These are phyloP conservation scores for Aurelia coerulea DNA, from an alignment of 30 jellyfish, hydroid and myxozoan species.

Conservation along the genomic window DNA sequence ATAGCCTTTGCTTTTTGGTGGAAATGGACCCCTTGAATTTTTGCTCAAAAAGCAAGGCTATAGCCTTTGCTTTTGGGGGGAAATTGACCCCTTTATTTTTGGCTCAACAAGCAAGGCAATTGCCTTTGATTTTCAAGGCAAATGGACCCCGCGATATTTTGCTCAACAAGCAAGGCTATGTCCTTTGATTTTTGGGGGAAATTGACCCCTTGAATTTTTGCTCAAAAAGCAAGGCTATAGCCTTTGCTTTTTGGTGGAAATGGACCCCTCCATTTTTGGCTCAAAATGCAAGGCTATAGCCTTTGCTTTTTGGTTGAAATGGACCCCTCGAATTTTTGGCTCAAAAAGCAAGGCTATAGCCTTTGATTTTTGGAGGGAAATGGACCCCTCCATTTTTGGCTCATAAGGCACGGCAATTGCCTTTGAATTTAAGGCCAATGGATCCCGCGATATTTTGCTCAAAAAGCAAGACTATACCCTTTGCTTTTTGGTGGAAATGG, in stretches of 20 bases:
- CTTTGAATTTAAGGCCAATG: neutral
- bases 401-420: neutral
- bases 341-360: neutral
- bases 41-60: too few species aligned
- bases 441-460: too few species aligned
- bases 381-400: neutral
- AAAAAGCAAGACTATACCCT: too few species aligned
- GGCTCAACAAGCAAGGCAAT: neutral
- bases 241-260: neutral
- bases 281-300: too few species aligned
- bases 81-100: neutral
- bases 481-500: neutral
- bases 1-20: too few species aligned
- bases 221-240: neutral
- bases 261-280: too few species aligned
- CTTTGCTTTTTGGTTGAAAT: too few species aligned
- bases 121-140: neutral
- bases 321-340: neutral
- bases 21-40: neutral
- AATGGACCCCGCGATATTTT: neutral
- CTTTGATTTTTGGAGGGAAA: neutral
- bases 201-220: neutral
- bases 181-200: neutral
- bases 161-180: neutral
- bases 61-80: neutral